Base-by-base conservation (phyloP, 2,888 invertebrate species). In the Ochropacha duplaris region DNA sequence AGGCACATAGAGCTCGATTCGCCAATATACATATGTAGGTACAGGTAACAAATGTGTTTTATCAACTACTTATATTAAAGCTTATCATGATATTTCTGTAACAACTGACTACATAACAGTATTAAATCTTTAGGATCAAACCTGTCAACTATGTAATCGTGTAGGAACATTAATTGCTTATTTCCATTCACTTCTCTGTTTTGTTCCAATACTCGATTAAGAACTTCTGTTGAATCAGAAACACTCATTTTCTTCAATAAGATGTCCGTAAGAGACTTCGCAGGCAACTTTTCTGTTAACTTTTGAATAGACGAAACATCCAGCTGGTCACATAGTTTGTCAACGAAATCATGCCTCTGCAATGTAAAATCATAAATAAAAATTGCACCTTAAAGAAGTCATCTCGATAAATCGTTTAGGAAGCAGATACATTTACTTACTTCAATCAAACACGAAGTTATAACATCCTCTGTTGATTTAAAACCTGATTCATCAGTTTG, bases 321-420 rank as follows among this genome's bases (percentile, higher is more conserved):
- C 56, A 90, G 65, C 56, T 76, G 68, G 28, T 74, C 66, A 28
- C 71, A 54, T n/a, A 90, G 72, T 49, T 72, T 71, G 26, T 73
- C 69, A 8, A 86, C 58, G 54, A 87, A 90, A 68, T 91, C 88
- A 19, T 74, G 62, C 72, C 79, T 80, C 91, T 92, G 84, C 22
- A 86, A 87, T 60, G 58, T 9, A 50, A 54, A 52, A 22, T 6
- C 26, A 22, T 54, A 39, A 24, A 58, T 8, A 11, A 14, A 31
- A 6, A 50, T 28, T 44, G 4, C 1, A 44, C 11, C n/a, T n/a
- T n/a, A n/a, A 14, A 50, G 24, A 50, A 9, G 19, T 16, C n/a
- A 24, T 22, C 14, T 6, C 8, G 14, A 26, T 24, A 22, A 22
- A n/a, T 28, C 22, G 2, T 9, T 49, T 49, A 49, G n/a, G n/a